A percentile compares a stretch with the other conserved stretches of the same genome.
phyloP scores from a whole-genome alignment of 2,797 vertebrate species.

The Sebastes flavidus region DNA sequence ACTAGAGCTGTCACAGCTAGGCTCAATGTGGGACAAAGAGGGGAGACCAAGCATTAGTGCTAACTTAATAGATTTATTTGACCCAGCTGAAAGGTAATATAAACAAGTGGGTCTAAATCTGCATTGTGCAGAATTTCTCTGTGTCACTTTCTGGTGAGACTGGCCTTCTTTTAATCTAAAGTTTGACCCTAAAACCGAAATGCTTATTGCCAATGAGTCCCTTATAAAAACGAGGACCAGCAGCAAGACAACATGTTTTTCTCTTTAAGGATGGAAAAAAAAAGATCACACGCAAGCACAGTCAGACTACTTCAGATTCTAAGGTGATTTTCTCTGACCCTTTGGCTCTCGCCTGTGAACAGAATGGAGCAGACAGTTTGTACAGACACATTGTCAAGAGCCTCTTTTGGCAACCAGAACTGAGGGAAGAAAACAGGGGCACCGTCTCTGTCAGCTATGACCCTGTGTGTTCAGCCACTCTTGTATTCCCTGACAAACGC shows the following conservation, averaged over 20 bases:
- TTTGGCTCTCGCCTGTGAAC: constrained; percentile 23
- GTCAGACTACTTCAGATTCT: neutral
- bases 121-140: neutral
- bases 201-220: neutral
- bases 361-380: constrained; percentile 64
- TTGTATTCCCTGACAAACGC: constrained; percentile 54
- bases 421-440: constrained; percentile 24
- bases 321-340: constrained; percentile 9
- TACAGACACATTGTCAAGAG: constrained; percentile 62
- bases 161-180: neutral
- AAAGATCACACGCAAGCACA: neutral
- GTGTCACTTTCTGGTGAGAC: neutral
- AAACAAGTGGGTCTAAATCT: neutral
- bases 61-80: neutral
- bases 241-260: neutral
- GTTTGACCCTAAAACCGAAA: neutral
- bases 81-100: neutral
- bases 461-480: constrained; percentile 46
- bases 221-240: neutral
- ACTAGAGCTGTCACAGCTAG: neutral
- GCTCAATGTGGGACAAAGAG: neutral
- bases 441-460: constrained; percentile 42
- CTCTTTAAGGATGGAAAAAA: neutral
- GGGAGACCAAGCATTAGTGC: neutral
- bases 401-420: constrained; percentile 32